Evolutionary conservation across 2,113 vertebrate genomes (phyloP), one percentile per base, ranked within the genome.

Genomic region (Pseudopodoces humilis): DNA sequence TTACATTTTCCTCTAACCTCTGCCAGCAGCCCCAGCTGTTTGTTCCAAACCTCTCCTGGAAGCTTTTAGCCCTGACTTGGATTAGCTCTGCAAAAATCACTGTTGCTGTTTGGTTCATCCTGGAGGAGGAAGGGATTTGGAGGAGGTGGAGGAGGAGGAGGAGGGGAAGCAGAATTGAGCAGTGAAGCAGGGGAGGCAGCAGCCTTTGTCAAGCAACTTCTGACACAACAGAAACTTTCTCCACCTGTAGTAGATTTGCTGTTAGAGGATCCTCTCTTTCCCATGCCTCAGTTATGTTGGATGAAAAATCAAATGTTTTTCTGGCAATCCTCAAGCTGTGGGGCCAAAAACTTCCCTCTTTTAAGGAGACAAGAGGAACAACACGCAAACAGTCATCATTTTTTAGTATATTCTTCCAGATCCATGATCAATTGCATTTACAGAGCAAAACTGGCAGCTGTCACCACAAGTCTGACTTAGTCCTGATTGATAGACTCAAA

Each of bases 11-110:
- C 55, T 86, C 81, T 88, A 59, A 52, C 33, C 44, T 78, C 76
- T 90, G 83, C 50, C 88, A 97, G 55, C 64, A 81, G 47, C 47
- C 33, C 11, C 55, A 85, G 83, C 68, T 95, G 50, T 75, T 96
- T 70, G 39, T 70, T 88, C 63, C 83, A 83, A 74, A 39, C 18
- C n/a, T 44, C 60, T 88, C 33, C 82, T 90, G 80, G 76, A 94
- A 86, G 79, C 46, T 83, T 77, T 85, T 65, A 92, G 63, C 35
- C 67, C 62, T 83, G 71, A 20, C 70, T 70, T 77, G 82, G 63
- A 92, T 60, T 35, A 50, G 39, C 24, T 77, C 63, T 80, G 68
- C 46, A 53, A 87, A 81, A 93, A 27, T 50, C 1, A 3, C 69
- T 84, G 11, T 78, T 83, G 59, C 58, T 92, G 8, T 93, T 93